phyloP scores from a whole-genome alignment of 2,888 invertebrate species.

The Parochlus steinenii region DNA sequence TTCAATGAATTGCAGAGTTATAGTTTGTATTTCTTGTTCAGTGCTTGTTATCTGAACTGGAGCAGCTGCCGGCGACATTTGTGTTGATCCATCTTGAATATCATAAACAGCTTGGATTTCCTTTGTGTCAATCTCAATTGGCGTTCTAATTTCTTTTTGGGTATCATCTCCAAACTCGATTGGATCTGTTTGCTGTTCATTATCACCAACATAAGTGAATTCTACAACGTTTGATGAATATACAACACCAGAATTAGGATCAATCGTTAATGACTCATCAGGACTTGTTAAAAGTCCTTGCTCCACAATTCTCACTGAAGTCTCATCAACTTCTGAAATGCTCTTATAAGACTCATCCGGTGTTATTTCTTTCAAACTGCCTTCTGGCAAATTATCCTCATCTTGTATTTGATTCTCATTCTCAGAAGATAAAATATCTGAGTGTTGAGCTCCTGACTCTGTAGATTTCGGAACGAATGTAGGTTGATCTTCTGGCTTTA shows the following conservation, averaged over 20 bases:
- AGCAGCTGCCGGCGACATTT: slow-evolving; percentile 28
- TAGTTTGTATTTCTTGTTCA: slow-evolving; percentile 24
- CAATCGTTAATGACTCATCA: slow-evolving; percentile 28
- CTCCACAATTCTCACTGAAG: slow-evolving; percentile 48
- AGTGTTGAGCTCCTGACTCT: slow-evolving; percentile 29
- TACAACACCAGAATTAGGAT: slow-evolving; percentile 36
- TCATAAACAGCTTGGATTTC: slow-evolving; percentile 28
- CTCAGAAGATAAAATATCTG: slow-evolving; percentile 17
- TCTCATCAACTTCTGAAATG: slow-evolving; percentile 39
- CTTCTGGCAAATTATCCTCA: slow-evolving; percentile 17
- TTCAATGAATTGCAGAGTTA: slow-evolving; percentile 14
- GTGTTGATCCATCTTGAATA: slow-evolving; percentile 32
- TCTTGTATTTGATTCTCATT: slow-evolving; percentile 18
- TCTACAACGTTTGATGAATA: slow-evolving; percentile 28
- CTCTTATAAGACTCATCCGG: slow-evolving; percentile 41
- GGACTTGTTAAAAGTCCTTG: slow-evolving; percentile 41
- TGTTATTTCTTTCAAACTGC: slow-evolving; percentile 33
- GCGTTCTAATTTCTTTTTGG: slow-evolving; percentile 3
- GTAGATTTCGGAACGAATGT: slow-evolving; percentile 32
- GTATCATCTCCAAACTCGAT: slow-evolving; percentile 23
- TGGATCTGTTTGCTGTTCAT: slow-evolving; percentile 43
- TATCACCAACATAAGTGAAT: slow-evolving; percentile 25
- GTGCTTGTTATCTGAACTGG: slow-evolving; percentile 17
- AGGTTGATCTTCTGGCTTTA: slow-evolving; percentile 31
- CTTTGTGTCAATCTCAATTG: slow-evolving; percentile 17